phyloP scores from a whole-genome alignment of 2,888 invertebrate species.

The Apocheima hispidaria region DNA sequence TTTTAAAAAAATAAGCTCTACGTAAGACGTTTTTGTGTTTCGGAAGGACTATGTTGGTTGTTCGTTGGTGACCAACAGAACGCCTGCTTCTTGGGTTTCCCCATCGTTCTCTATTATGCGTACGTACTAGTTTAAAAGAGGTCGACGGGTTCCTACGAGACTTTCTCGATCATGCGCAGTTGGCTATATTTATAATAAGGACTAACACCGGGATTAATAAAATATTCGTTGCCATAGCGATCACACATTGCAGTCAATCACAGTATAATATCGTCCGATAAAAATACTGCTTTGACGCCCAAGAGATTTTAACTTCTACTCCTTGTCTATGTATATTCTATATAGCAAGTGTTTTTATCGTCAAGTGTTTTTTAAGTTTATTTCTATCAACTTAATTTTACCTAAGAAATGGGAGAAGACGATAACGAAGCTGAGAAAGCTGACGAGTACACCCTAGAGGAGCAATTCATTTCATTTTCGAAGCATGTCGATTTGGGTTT shows the following conservation, averaged over 20 bases:
- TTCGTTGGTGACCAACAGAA: too few species aligned
- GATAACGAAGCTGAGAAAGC: not conserved
- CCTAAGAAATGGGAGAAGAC: not conserved
- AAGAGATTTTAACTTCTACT: not conserved
- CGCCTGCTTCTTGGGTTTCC: too few species aligned
- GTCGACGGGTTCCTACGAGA: too few species aligned
- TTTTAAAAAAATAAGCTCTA: too few species aligned
- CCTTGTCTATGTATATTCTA: not conserved
- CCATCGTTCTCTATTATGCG: too few species aligned
- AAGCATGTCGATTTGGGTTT: not conserved
- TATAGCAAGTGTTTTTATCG: not conserved
- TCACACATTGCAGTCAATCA: not conserved
- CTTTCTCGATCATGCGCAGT: too few species aligned
- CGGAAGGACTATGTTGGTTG: too few species aligned
- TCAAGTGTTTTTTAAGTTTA: not conserved
- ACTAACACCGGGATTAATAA: not conserved
- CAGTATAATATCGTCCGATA: not conserved
- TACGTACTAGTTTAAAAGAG: too few species aligned
- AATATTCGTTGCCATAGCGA: not conserved
- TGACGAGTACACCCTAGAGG: not conserved
- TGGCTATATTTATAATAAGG: too few species aligned
- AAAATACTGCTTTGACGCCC: not conserved
- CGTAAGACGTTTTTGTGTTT: too few species aligned
- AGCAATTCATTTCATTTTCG: slow-evolving; percentile 10
- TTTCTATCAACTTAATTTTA: not conserved